Conservation (phyloP, 2,797 vertebrate species). For the Siniperca obscura region DNA sequence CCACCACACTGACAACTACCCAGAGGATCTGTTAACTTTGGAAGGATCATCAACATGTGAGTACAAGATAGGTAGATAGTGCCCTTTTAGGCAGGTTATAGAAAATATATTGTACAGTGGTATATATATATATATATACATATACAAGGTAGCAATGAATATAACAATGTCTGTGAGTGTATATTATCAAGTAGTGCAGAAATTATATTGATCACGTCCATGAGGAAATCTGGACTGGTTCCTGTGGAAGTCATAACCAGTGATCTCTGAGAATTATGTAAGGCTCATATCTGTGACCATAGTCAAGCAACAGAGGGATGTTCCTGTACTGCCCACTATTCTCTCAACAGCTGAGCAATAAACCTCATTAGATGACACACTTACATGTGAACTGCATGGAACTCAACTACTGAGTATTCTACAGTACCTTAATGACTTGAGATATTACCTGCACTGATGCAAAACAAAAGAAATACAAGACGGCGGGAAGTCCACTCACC, state of each 20-base stretch:
- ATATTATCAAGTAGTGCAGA: neutral
- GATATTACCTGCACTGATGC: slow-evolving; percentile 1
- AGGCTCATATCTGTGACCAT: slow-evolving; percentile 63
- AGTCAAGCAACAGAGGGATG: slow-evolving; percentile 27
- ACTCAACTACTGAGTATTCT: neutral
- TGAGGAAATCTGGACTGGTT: slow-evolving; percentile 6
- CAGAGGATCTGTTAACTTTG: slow-evolving; percentile 55
- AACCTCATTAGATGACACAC: slow-evolving; percentile 52
- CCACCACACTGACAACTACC: slow-evolving; percentile 49
- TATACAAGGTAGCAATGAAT: neutral
- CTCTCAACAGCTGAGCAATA: slow-evolving; percentile 55
- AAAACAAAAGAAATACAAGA: neutral
- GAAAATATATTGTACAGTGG: neutral
- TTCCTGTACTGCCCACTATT: slow-evolving; percentile 3
- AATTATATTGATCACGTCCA: neutral
- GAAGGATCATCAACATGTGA: slow-evolving; percentile 82
- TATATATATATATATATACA: no score
- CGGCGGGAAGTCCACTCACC: neutral
- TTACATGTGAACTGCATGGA: slow-evolving; percentile 8
- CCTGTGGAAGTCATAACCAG: slow-evolving; percentile 9
- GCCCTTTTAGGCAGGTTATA: neutral
- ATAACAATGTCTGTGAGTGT: slow-evolving; percentile 15
- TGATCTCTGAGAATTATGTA: slow-evolving; percentile 69
- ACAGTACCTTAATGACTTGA: neutral
- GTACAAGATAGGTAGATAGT: slow-evolving; percentile 55